Percentiles rank a stretch among this genome's conserved stretches.
Evolutionary conservation across 2,113 vertebrate genomes (phyloP).

Genomic region (Puntigrus tetrazona): DNA sequence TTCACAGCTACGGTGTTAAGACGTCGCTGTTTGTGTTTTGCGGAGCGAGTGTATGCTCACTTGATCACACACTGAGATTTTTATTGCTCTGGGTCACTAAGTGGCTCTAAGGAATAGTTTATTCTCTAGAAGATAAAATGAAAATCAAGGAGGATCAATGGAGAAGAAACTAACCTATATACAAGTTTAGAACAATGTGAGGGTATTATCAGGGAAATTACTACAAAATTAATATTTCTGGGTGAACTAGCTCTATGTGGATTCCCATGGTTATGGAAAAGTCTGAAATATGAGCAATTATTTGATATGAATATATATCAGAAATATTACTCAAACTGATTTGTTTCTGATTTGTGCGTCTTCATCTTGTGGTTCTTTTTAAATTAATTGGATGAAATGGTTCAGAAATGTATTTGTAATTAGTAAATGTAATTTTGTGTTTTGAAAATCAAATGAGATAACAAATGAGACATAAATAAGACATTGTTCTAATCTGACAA

Average conservation of each 20-base stretch:
- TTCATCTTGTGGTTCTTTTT: not conserved
- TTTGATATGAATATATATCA: no score
- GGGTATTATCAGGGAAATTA: not conserved
- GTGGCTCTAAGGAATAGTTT: not conserved
- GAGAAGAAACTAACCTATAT: not conserved
- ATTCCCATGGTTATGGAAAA: not conserved
- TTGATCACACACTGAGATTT: not conserved
- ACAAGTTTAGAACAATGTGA: not conserved
- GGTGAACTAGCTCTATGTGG: not conserved
- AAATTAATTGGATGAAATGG: not conserved
- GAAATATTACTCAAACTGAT: no score
- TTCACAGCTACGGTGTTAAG: not conserved
- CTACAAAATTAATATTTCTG: not conserved
- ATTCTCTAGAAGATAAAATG: not conserved
- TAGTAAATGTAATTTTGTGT: no score
- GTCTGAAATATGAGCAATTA: not conserved
- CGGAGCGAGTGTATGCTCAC: not conserved
- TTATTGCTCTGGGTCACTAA: not conserved
- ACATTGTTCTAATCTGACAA: not conserved
- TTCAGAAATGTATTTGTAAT: not conserved
- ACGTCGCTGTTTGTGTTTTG: not conserved
- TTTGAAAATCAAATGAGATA: not conserved
- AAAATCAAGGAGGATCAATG: not conserved
- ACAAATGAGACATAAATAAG: not conserved
- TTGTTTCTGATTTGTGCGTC: not conserved